These are phyloP conservation scores for Cheilinus undulatus DNA, from an alignment of 2,113 vertebrate species.

Conservation along the genomic window DNA sequence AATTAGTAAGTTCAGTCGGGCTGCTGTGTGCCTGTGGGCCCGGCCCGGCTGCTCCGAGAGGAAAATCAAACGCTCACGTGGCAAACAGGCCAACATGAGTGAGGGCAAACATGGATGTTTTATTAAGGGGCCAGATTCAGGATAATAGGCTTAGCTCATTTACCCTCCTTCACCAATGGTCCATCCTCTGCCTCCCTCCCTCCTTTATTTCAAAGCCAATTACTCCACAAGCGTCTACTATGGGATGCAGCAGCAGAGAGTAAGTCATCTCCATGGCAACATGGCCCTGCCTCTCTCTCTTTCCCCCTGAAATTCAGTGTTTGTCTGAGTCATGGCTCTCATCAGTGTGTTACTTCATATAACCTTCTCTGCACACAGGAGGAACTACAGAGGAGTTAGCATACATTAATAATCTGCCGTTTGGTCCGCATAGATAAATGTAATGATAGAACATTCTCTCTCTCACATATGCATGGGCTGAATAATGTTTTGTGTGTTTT, in stretches of 20 bases:
- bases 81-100: conserved; percentile 45
- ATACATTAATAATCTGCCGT: background rate
- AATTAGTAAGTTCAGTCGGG: conserved; percentile 58
- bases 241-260: conserved; percentile 60
- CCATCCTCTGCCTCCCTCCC: conserved; percentile 31
- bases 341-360: conserved; percentile 57
- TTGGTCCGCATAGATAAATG: background rate
- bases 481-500: conserved; percentile 48
- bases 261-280: conserved; percentile 76
- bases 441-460: background rate
- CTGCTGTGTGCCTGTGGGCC: conserved; percentile 54
- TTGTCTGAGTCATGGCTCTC: conserved; percentile 59
- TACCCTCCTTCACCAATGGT: conserved; percentile 49
- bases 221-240: conserved; percentile 53
- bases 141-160: conserved; percentile 70
- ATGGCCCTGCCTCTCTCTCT: conserved; percentile 23
- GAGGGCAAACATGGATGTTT: conserved; percentile 40
- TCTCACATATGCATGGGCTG: background rate
- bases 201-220: conserved; percentile 68
- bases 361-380: conserved; percentile 51
- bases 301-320: conserved; percentile 46
- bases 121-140: conserved; percentile 47
- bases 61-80: conserved; percentile 58
- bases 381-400: conserved; percentile 7
- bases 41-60: conserved; percentile 43